phyloP scores from a whole-genome alignment of 2,888 invertebrate genomes.

The Boloria euphrosyne region DNA sequence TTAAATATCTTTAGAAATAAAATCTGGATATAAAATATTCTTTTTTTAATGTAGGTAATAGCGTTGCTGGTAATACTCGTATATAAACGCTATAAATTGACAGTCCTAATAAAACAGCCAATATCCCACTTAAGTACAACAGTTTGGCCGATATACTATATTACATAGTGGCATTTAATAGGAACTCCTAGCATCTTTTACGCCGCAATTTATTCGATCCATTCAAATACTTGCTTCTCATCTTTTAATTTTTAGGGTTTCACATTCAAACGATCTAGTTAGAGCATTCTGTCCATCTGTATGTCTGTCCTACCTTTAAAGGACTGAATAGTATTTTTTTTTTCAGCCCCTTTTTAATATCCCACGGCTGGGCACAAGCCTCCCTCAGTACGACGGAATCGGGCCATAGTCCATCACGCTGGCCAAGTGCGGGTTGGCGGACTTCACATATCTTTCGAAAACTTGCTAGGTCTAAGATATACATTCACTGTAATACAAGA shows the following conservation, averaged over 20 bases:
- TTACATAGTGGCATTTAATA: slow-evolving; percentile 31
- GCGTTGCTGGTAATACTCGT: background rate
- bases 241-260: slow-evolving; percentile 25
- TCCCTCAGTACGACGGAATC: too few relatives aligned
- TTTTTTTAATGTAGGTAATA: background rate
- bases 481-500: too few relatives aligned
- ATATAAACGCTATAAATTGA: slow-evolving; percentile 15
- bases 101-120: slow-evolving; percentile 25
- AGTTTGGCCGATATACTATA: too few relatives aligned
- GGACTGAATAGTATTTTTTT: too few relatives aligned
- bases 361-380: too few relatives aligned
- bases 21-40: background rate
- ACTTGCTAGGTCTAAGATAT: too few relatives aligned
- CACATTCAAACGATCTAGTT: slow-evolving; percentile 1
- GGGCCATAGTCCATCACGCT: too few relatives aligned
- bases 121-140: slow-evolving; percentile 25
- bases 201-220: slow-evolving; percentile 29
- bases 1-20: background rate
- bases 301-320: too few relatives aligned
- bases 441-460: too few relatives aligned
- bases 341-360: too few relatives aligned
- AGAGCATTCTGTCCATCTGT: too few relatives aligned
- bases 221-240: slow-evolving; percentile 29
- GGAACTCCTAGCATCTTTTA: slow-evolving; percentile 29
- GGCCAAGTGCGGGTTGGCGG: too few relatives aligned